Evolutionary conservation across 2,888 invertebrate genomes (phyloP), one percentile per base, ranked within the genome.

Genomic region (Watsonalla cultraria): DNA sequence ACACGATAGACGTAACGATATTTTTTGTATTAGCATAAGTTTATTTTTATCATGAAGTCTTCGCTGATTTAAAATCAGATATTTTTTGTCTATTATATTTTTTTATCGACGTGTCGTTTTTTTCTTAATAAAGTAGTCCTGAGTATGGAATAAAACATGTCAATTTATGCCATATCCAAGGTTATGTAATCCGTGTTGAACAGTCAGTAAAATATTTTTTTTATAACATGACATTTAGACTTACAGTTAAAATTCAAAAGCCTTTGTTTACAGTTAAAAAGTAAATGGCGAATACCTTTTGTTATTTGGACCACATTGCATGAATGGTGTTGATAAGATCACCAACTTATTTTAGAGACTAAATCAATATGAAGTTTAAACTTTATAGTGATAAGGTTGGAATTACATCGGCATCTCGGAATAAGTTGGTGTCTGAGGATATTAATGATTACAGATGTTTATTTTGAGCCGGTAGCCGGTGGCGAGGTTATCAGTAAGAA

Each of bases 361-460:
- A 1, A 5, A 5, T 0, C 11, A 11, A 42, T 5, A 11, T 8
- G 8, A 42, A 42, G 11, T 11, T 42, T 42, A 11, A 42, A 42
- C 5, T 5, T 5, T 11, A 5, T 5, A 5, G 42, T 11, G 11
- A 42, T 42, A 42, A 11, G 11, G 5, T 42, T 42, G 42, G 11
- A 42, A 11, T 42, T 42, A 11, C 42, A 42, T 11, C 42, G 9
- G 11, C 42, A 11, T 42, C 35, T 35, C 35, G 35, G 48, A 53
- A 52, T 51, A 51, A 53, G 55, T 55, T 54, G 54, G 59, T 62
- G 56, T 64, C 66, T 42, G 15, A 39, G 9, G 13, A 37, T 46
- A 15, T 49, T 68, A 77, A 76, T 86, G 86, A 88, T 87, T 86
- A 72, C 82, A 87, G 84, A 87, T 85, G 84, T 88, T 90, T 89